Conservation (phyloP, 2,797 vertebrate species). For the Lepilemur ruficaudatus region DNA sequence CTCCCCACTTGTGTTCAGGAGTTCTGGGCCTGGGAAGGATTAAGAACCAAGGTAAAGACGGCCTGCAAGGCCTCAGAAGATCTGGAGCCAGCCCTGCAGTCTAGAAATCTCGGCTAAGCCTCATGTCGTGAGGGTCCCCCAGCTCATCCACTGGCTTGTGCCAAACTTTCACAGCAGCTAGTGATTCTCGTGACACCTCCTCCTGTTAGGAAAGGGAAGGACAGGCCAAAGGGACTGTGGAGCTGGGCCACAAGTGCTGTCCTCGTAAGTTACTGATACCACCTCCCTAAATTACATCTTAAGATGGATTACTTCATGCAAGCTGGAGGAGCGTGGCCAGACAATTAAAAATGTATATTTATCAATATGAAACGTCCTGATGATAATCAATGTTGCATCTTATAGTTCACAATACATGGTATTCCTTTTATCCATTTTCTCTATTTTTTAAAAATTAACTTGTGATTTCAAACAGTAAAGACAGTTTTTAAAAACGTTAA, state of each 20-base stretch:
- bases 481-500: neutral
- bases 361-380: neutral
- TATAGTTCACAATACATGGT: neutral
- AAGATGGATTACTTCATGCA: neutral
- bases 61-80: neutral
- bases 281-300: neutral
- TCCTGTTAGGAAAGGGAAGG: neutral
- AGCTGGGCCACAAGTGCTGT: neutral
- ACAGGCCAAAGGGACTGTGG: neutral
- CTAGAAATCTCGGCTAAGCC: neutral
- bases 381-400: neutral
- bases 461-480: conserved; percentile 6
- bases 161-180: neutral
- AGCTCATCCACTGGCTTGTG: neutral
- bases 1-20: neutral
- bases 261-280: neutral
- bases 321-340: neutral
- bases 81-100: neutral
- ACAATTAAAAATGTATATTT: neutral
- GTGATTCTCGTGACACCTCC: neutral
- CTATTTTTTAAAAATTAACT: conserved; percentile 35
- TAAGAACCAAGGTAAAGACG: neutral
- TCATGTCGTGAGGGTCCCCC: neutral
- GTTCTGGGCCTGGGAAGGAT: neutral
- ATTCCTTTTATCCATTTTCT: neutral